Evolutionary conservation across 2,797 vertebrate species (phyloP).

Genomic region (Gobionotothen gibberifrons): DNA sequence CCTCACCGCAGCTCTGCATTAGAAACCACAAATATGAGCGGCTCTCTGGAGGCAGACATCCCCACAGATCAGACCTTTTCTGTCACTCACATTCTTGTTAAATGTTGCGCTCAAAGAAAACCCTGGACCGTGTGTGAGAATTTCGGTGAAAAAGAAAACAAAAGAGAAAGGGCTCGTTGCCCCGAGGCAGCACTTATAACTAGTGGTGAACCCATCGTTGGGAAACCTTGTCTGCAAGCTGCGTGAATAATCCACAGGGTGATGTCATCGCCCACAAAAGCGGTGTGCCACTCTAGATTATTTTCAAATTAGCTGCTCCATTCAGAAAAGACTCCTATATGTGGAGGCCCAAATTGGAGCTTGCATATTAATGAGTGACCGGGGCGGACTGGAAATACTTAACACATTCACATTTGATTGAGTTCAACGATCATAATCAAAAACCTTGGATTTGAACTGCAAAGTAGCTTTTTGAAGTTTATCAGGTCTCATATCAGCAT

Average conservation of each 20-base stretch:
- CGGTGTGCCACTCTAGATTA: conserved; percentile 71
- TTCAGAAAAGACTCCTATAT: conserved; percentile 58
- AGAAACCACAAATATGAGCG: conserved; percentile 53
- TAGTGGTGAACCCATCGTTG: conserved; percentile 43
- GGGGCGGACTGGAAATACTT: conserved; percentile 28
- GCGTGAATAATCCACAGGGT: conserved; percentile 63
- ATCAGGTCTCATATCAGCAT: conserved; percentile 15
- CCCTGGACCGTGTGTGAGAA: conserved; percentile 8
- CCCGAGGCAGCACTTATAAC: conserved; percentile 50
- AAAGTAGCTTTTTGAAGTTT: conserved; percentile 6
- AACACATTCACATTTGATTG: conserved; percentile 36
- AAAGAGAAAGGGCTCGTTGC: conserved; percentile 40
- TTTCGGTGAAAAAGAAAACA: conserved; percentile 4
- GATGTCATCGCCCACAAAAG: conserved; percentile 72
- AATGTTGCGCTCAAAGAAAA: conserved; percentile 21
- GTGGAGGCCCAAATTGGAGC: conserved; percentile 59
- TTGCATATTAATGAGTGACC: conserved; percentile 65
- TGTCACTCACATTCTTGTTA: conserved; percentile 9
- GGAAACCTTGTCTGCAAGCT: conserved; percentile 53
- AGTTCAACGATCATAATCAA: background rate
- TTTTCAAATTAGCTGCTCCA: conserved; percentile 74
- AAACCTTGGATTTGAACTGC: conserved; percentile 8
- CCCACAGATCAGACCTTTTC: conserved; percentile 22
- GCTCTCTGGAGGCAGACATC: conserved; percentile 24
- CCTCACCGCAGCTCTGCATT: conserved; percentile 33